Evolutionary conservation across 2,113 vertebrate species (phyloP).

Genomic region (Scomber japonicus): DNA sequence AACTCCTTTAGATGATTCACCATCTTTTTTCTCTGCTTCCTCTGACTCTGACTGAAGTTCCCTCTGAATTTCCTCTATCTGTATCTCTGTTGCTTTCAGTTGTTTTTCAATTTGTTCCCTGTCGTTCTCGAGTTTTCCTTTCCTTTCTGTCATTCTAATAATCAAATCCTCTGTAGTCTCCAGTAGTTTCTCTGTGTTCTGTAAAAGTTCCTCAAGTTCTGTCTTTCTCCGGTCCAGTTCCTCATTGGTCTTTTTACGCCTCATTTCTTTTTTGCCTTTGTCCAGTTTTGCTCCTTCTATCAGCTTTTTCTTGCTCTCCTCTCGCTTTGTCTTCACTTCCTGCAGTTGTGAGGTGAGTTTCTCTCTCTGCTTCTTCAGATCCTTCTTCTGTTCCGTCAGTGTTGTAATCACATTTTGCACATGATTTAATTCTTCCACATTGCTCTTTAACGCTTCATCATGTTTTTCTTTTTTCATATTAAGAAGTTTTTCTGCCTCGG

Average conservation of each 20-base stretch:
- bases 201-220: not conserved
- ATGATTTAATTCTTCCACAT: not conserved
- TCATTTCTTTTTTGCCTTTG: accelerated
- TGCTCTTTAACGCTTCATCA: not conserved
- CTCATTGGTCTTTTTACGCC: accelerated
- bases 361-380: not conserved
- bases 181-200: not conserved
- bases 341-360: not conserved
- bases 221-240: accelerated
- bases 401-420: accelerated
- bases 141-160: slow-evolving; percentile 2
- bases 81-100: not conserved
- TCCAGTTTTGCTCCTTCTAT: accelerated
- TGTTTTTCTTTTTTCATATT: not conserved
- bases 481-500: not conserved
- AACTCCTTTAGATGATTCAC: too few species aligned
- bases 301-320: not conserved
- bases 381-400: not conserved
- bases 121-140: not conserved
- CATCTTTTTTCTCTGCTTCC: not conserved
- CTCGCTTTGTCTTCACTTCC: not conserved
- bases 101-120: not conserved
- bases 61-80: not conserved
- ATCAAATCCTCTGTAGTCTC: not conserved
- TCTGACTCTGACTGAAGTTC: not conserved